Evolutionary conservation across 2,113 vertebrate species (phyloP), one percentile per base, ranked within the genome.

Genomic region (Etia nguti): DNA sequence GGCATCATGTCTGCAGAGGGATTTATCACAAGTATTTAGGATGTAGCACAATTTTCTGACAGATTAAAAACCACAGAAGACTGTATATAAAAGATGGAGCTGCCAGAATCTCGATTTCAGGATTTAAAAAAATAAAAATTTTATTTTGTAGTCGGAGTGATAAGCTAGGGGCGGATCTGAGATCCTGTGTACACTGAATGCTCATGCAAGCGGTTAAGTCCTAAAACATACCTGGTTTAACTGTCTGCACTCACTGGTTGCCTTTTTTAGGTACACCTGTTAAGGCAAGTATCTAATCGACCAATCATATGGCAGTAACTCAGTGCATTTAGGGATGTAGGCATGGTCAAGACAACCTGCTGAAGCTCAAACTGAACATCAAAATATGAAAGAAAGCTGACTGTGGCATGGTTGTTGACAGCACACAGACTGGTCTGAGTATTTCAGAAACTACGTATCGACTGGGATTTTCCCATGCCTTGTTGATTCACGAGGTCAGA

Each of bases 211-310:
- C 10, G 0, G 4, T 75, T 16, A 75, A 29, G 70, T 1, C 10
- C 43, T 50, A 50, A 50, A 50, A 31, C 16, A 10, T 0, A 31
- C 3, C 4, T 31, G 10, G 0, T 16, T 50, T 3, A 31, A 77
- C 10, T 77, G 3, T 1, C 16, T 20, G 10, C 24, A 75, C 15
- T 29, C 15, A 29, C 41, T 75, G 68, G 41, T 29, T 18, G 6
- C 24, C 1, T 75, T 46, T 46, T 29, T 0, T 11, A 48, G 68
- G 68, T 26, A 73, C 41, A 7, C 68, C 68, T 18, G 68, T 73
- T 46, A 73, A 26, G 22, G 2, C 0, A 75, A 48, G 43, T 0
- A 0, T 48, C 0, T 2, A 2, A 48, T 48, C 1, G 24, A 2
- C 24, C 15, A 75, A 48, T 48, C 41, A 3, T 15, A 26, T 2